These are phyloP conservation scores for Sitodiplosis mosellana DNA, from an alignment of 1,140 invertebrate species.

Conservation along the genomic window DNA sequence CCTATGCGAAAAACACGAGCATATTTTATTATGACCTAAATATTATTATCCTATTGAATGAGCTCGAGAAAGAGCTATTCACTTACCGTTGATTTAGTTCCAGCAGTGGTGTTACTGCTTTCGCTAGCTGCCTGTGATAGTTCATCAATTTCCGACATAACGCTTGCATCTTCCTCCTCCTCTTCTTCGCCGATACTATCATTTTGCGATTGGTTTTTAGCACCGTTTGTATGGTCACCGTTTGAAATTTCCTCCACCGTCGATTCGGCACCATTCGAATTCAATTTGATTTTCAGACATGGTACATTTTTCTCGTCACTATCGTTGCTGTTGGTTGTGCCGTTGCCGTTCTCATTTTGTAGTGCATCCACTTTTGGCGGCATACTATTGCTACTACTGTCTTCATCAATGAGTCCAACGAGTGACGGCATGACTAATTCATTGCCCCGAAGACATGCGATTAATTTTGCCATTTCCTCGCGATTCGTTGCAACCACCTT, in stretches of 20 bases:
- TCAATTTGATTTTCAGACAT: conserved; percentile 19
- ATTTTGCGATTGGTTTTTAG: conserved; percentile 8
- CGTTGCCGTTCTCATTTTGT: conserved; percentile 10
- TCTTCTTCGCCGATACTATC: conserved; percentile 7
- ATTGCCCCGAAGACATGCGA: conserved; percentile 46
- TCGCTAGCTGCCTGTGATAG: not conserved
- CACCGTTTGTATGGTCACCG: no score
- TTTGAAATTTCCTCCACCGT: no score
- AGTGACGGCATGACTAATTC: conserved; percentile 36
- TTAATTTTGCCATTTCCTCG: conserved; percentile 54
- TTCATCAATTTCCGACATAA: conserved; percentile 1
- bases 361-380: conserved; percentile 5
- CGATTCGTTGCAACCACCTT: conserved; percentile 73
- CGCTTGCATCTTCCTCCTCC: conserved; percentile 3
- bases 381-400: conserved; percentile 34
- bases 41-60: not conserved
- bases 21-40: not conserved
- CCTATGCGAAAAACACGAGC: not conserved
- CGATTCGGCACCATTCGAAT: not conserved
- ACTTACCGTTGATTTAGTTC: not conserved
- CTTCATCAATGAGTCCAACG: conserved; percentile 39
- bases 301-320: conserved; percentile 12
- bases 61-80: not conserved
- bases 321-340: conserved; percentile 23
- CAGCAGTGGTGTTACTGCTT: not conserved